A percentile compares a stretch with the other conserved stretches of the same genome.
Evolutionary conservation across 2,888 invertebrate species (phyloP).

Genomic region (Catonia carolina): DNA sequence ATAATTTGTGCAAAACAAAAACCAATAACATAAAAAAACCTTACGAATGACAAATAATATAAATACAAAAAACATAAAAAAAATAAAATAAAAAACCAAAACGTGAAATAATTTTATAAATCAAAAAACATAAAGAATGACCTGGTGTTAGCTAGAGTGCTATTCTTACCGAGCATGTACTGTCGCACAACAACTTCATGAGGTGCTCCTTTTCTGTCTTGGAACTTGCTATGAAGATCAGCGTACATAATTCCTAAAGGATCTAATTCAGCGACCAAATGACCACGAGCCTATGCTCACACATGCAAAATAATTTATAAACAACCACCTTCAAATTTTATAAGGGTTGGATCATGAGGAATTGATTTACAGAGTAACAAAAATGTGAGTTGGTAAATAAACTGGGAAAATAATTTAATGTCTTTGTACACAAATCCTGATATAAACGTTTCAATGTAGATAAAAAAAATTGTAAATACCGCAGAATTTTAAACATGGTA

Average conservation of each 20-base stretch:
- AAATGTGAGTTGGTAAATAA: too few species aligned
- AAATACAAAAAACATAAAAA: background rate
- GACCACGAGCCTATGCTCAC: conserved; percentile 73
- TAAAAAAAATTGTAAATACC: too few species aligned
- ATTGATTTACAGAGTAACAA: too few species aligned
- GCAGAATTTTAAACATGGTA: too few species aligned
- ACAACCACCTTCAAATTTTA: too few species aligned
- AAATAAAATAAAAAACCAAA: background rate
- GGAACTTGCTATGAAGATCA: conserved; percentile 50
- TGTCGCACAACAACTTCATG: conserved; percentile 56
- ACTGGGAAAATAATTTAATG: too few species aligned
- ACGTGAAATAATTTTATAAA: background rate
- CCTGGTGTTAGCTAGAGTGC: background rate
- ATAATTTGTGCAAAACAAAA: too few species aligned
- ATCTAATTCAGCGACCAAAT: conserved; percentile 88
- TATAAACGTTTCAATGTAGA: too few species aligned
- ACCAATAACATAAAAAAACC: too few species aligned
- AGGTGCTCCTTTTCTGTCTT: conserved; percentile 50
- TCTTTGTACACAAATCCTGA: too few species aligned
- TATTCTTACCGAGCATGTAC: conserved; percentile 54
- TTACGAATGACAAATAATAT: too few species aligned
- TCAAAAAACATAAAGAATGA: background rate
- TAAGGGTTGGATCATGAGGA: too few species aligned
- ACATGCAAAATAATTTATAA: background rate
- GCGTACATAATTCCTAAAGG: conserved; percentile 84